Evolutionary conservation across 2,113 vertebrate genomes (phyloP).

Genomic region (Semnopithecus entellus): DNA sequence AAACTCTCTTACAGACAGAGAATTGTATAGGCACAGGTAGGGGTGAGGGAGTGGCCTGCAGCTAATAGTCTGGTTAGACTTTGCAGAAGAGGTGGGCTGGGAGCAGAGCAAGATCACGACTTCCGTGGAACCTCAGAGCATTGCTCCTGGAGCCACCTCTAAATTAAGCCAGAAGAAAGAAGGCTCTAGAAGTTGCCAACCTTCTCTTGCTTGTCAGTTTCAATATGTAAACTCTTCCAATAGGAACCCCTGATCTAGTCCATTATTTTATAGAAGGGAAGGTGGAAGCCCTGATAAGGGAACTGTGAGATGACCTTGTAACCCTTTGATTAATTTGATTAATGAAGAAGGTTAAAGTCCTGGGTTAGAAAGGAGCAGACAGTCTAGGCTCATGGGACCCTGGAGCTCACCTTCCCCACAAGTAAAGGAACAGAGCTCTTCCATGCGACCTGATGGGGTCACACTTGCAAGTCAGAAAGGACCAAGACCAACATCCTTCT

Average conservation of each 20-base stretch:
- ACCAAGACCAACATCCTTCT: too few relatives aligned
- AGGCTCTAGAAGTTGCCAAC: background rate
- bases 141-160: too few relatives aligned
- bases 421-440: background rate
- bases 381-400: too few relatives aligned
- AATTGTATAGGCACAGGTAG: rapidly evolving
- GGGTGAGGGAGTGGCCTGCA: rapidly evolving
- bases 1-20: background rate
- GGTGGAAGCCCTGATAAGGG: background rate
- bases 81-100: background rate
- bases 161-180: background rate
- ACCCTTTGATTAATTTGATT: background rate
- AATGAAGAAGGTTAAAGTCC: background rate
- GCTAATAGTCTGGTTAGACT: background rate
- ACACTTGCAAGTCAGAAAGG: background rate
- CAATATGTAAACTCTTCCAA: background rate
- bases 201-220: background rate
- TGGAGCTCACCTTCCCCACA: too few relatives aligned
- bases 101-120: rapidly evolving
- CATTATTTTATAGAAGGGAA: background rate
- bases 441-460: background rate
- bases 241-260: background rate
- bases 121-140: too few relatives aligned
- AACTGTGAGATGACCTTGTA: background rate
- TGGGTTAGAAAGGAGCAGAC: background rate